phyloP scores from a whole-genome alignment of 1,140 invertebrate species.

The Linepithema humile region DNA sequence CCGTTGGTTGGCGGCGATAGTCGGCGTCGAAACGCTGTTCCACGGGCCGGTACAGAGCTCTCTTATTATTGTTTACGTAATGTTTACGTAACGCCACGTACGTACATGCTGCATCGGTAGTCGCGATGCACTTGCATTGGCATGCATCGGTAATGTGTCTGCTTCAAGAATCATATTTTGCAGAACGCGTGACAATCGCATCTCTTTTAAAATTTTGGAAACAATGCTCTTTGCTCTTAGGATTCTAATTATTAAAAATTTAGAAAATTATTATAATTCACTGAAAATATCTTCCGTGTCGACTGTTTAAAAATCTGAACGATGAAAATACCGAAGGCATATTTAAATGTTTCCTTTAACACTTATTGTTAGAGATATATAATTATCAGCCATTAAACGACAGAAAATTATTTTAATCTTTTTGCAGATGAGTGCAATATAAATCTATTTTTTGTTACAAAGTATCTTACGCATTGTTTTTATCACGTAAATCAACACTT shows the following conservation, averaged over 20 bases:
- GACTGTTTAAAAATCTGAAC: too few relatives aligned
- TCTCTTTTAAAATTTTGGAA: not conserved
- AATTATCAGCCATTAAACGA: not conserved
- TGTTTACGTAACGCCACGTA: slow-evolving; percentile 77
- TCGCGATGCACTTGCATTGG: slow-evolving; percentile 3
- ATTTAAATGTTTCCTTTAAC: not conserved
- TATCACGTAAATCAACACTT: slow-evolving; percentile 26
- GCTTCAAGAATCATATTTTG: not conserved
- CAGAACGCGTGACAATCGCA: not conserved
- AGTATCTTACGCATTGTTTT: not conserved
- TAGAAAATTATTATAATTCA: not conserved
- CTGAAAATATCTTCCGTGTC: not conserved
- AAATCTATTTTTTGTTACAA: not conserved
- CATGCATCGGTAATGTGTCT: not conserved
- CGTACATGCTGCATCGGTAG: not conserved
- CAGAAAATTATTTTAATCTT: slow-evolving; percentile 5
- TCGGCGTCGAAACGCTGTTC: slow-evolving; percentile 69
- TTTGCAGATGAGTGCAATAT: not conserved
- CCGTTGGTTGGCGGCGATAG: slow-evolving; percentile 51
- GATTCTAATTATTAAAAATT: not conserved
- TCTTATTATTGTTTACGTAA: slow-evolving; percentile 83
- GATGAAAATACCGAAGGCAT: too few relatives aligned
- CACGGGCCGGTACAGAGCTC: slow-evolving; percentile 59
- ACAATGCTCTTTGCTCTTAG: not conserved
- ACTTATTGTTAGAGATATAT: not conserved